These are phyloP conservation scores for Eumerus sabulonum DNA, from an alignment of 2,888 invertebrate species.

Conservation along the genomic window DNA sequence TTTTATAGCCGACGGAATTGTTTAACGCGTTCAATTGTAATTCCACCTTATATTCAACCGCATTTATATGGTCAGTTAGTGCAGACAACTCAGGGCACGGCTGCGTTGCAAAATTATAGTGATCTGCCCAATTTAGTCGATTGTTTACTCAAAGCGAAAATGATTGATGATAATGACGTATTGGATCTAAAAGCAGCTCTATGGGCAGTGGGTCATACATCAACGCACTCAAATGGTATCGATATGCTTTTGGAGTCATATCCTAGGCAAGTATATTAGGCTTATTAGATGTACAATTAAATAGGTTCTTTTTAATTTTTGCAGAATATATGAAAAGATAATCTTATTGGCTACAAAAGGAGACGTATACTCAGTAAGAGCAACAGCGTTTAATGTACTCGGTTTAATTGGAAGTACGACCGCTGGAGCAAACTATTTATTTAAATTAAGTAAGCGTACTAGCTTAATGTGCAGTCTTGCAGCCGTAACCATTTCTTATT, in stretches of 20 bases:
- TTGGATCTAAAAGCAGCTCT: conserved; percentile 91
- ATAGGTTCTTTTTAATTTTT: conserved; percentile 27
- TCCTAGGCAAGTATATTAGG: conserved; percentile 71
- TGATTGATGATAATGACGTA: conserved; percentile 84
- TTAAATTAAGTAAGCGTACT: conserved; percentile 84
- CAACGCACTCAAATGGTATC: conserved; percentile 87
- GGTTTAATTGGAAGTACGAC: conserved; percentile 91
- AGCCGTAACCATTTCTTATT: not conserved
- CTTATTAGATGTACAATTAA: not conserved
- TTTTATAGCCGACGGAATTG: conserved; percentile 85
- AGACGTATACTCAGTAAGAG: conserved; percentile 92
- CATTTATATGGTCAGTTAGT: conserved; percentile 93
- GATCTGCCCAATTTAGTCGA: conserved; percentile 75
- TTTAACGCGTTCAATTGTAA: conserved; percentile 81
- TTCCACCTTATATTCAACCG: conserved; percentile 80
- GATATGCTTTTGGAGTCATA: conserved; percentile 82
- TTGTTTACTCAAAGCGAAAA: conserved; percentile 79
- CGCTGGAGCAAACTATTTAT: conserved; percentile 89
- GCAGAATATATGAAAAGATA: conserved; percentile 77
- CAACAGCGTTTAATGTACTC: conserved; percentile 90
- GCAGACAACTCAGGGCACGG: conserved; percentile 82
- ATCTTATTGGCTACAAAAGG: conserved; percentile 88
- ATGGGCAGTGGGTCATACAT: conserved; percentile 93
- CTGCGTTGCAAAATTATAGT: conserved; percentile 75
- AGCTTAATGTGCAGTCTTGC: not conserved